Percentiles rank a stretch among this genome's conserved stretches.
Evolutionary conservation across 2,888 invertebrate species (phyloP).

Genomic region (Nephrotoma appendiculata): DNA sequence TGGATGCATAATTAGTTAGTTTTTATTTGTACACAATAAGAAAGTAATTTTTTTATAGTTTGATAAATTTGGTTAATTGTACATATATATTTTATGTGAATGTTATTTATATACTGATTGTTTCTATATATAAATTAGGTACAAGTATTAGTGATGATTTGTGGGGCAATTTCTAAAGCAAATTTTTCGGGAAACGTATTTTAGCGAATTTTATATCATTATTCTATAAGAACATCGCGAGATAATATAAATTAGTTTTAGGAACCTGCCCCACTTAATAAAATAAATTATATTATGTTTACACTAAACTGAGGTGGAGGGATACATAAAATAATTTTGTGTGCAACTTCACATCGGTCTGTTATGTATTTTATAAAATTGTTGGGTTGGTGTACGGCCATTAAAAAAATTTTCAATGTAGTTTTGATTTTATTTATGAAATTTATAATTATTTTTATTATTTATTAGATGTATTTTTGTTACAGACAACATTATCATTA

Average conservation of each 20-base stretch:
- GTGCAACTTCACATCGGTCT: background rate
- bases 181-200: background rate
- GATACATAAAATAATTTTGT: background rate
- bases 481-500: background rate
- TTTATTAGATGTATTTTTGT: background rate
- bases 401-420: background rate
- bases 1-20: background rate
- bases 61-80: background rate
- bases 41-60: background rate
- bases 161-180: background rate
- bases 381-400: background rate
- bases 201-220: background rate
- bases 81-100: background rate
- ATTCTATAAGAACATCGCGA: too few relatives aligned
- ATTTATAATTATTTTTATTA: background rate
- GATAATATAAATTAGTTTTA: background rate
- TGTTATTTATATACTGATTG: background rate
- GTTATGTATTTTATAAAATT: background rate
- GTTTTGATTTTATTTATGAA: background rate
- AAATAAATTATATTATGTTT: background rate
- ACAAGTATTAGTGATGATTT: background rate
- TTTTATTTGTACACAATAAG: background rate
- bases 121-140: background rate
- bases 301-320: background rate
- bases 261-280: background rate